Evolutionary conservation across 2,888 invertebrate species (phyloP), one percentile per base, ranked within the genome.

Genomic region (Thecocarcelia acutangulata): DNA sequence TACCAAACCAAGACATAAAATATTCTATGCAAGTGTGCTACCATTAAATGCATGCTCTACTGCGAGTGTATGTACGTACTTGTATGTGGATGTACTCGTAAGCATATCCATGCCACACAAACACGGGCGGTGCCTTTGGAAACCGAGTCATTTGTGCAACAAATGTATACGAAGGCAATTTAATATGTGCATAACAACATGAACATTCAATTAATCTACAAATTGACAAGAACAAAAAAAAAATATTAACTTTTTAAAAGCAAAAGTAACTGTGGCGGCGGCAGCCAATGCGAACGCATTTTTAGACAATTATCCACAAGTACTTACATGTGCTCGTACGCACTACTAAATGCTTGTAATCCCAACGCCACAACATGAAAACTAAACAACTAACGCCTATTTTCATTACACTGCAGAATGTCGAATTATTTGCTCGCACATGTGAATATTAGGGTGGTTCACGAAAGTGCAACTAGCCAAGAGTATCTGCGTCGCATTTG

Each of bases 121-220:
- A 3, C 24, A 24, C 24, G 2, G 3, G 24, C 5, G 3, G 24
- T 24, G 24, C 24, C 24, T 24, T 24, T 24, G 5, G 24, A 24
- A 24, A 24, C 24, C 24, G n/a, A 42, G 72, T 2, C 37, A 24
- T 59, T 56, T 50, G 42, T 61, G 48, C 56, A 24, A 12, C 52
- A 52, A 61, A 42, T 56, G 64, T 21, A 13, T n/a, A 37, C 28
- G 19, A 40, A 40, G 33, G 28, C 59, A 42, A 50, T 68, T 66
- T 76, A 68, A 52, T 52, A 68, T 44, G 52, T 76, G 64, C 52
- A 42, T 40, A 68, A 76, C 59, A 68, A 68, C 68, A 68, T 28
- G 68, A 59, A 61, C 68, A 76, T 54, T 52, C 13, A 33, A 56
- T 56, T 58, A n/a, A 21, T 24, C 3, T 24, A 24, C 24, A 58